Conservation (phyloP, 2,113 vertebrate species). For the Arothron firmamentum region DNA sequence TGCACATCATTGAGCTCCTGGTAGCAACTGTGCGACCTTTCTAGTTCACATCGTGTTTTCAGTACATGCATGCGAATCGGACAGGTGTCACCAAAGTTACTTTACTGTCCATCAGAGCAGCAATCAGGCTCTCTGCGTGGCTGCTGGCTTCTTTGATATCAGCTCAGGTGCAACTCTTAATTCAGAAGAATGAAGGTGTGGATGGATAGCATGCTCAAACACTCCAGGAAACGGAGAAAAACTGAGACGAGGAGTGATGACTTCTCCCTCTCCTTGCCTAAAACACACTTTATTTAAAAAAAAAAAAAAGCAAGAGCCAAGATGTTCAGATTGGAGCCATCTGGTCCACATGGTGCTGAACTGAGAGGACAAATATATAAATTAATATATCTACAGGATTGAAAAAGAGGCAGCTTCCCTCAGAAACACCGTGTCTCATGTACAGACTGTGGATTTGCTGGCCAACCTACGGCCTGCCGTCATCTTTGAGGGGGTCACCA, state of each 20-base stretch:
- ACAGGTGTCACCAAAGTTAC: too few relatives aligned
- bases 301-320: constrained; percentile 22
- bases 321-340: constrained; percentile 42
- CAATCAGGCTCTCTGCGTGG: not conserved
- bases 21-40: too few relatives aligned
- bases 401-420: constrained; percentile 44
- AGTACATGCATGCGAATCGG: too few relatives aligned
- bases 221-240: too few relatives aligned
- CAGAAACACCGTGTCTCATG: constrained; percentile 48
- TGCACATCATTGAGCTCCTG: too few relatives aligned
- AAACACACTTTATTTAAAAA: constrained; percentile 16
- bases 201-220: too few relatives aligned
- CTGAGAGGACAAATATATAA: constrained; percentile 40
- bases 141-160: not conserved
- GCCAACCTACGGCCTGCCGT: constrained; percentile 49
- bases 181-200: too few relatives aligned
- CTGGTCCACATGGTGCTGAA: constrained; percentile 64
- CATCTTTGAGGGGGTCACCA: constrained; percentile 45
- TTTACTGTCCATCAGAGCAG: too few relatives aligned
- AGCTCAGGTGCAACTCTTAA: constrained; percentile 9
- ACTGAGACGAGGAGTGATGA: constrained; percentile 6
- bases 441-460: constrained; percentile 37
- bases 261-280: not conserved
- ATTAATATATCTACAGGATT: constrained; percentile 52
- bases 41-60: too few relatives aligned